Evolutionary conservation across 2,797 vertebrate genomes (phyloP), one percentile per base, ranked within the genome.

Genomic region (Cossypha polioptera): DNA sequence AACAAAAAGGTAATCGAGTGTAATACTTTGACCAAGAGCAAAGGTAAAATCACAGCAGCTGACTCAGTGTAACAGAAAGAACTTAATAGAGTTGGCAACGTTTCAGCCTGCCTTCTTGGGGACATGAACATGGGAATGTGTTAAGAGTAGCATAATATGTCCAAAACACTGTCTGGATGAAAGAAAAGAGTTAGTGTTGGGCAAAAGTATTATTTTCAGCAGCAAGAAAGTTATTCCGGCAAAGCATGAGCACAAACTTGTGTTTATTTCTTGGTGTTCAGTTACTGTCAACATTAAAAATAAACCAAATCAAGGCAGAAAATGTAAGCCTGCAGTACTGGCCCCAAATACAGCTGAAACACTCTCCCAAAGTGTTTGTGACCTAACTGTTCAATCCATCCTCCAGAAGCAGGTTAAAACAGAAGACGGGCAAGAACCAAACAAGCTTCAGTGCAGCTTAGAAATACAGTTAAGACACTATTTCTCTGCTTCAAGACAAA

Each of bases 1-100:
- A 89, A 93, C 50, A 55, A 51, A 80, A 94, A 89, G 54, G 74
- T 72, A 93, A 88, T 73, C 3, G 28, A 67, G 36, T 51, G 31
- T 68, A 87, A 77, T 65, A 83, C 79, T 93, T 95, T 84, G 92
- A 93, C 89, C 89, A 83, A 72, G 80, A 86, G 75, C 85, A 93
- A 91, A 96, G 92, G 89, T 95, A 94, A 95, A 95, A 96, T 91
- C 82, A 91, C 73, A 58, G 75, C 43, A 91, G 92, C 87, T 96
- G 93, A 95, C 92, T 95, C 82, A 91, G 79, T 84, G 73, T 80
- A 92, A 88, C 75, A 92, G 81, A 77, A 86, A 85, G 59, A 76
- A 89, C 73, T 92, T 90, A 88, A 88, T 16, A 59, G 69, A 82
- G 48, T 50, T 96, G 94, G 82, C 82, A 94, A 21, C 0, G 0